These are phyloP conservation scores for Tragulus kanchil DNA, from an alignment of 2,113 vertebrate genomes.

Conservation along the genomic window DNA sequence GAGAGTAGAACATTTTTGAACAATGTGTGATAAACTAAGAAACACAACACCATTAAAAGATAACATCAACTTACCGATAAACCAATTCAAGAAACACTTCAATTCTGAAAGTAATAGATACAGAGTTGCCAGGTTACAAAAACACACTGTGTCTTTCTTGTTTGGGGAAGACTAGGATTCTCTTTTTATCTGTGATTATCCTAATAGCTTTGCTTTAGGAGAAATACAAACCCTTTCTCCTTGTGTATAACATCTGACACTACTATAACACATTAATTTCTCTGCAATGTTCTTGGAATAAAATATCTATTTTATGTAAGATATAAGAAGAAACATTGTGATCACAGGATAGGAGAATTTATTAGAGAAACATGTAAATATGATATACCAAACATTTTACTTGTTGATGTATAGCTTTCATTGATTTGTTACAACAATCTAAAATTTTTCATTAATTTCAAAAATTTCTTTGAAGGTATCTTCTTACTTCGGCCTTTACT, in stretches of 20 bases:
- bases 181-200: conserved; percentile 18
- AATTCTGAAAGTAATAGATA: conserved; percentile 45
- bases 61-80: conserved; percentile 5
- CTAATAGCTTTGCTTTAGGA: neutral
- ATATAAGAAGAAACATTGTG: neutral
- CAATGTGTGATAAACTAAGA: neutral
- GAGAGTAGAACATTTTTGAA: neutral
- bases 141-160: conserved; percentile 12
- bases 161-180: neutral
- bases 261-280: neutral
- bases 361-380: neutral
- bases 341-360: neutral
- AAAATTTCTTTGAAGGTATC: neutral
- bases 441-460: neutral
- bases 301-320: conserved; percentile 34
- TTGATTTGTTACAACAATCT: neutral
- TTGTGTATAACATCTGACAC: neutral
- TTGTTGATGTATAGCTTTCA: neutral
- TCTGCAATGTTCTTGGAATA: neutral
- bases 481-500: neutral
- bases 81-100: conserved; percentile 34
- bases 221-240: neutral
- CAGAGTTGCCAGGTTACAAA: conserved; percentile 43
- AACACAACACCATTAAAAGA: neutral
- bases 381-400: neutral